Conservation (phyloP, 2,113 vertebrate species). For the Charadrius vociferus region DNA sequence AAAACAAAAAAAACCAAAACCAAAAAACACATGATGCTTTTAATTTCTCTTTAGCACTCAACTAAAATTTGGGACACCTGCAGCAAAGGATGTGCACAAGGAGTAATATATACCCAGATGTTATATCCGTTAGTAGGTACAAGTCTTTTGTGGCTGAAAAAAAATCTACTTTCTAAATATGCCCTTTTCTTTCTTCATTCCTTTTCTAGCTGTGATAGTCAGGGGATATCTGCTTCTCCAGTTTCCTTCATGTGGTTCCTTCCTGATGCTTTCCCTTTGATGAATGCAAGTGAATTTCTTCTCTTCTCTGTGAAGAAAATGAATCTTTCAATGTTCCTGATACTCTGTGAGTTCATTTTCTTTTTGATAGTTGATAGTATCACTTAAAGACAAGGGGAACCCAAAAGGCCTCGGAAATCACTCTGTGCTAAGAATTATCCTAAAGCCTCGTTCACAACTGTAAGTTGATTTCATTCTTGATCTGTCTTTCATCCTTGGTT, state of each 20-base stretch:
- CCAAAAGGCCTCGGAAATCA: not conserved
- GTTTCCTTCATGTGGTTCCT: not conserved
- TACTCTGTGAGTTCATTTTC: not conserved
- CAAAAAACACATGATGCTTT: not conserved
- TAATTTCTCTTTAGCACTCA: not conserved
- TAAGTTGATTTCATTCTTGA: not conserved
- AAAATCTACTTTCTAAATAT: not conserved
- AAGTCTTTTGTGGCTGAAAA: not conserved
- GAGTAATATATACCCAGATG: not conserved
- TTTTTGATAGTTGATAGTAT: not conserved
- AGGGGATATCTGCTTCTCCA: not conserved
- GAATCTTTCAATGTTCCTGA: not conserved
- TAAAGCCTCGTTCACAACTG: not conserved
- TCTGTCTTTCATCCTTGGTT: constrained; percentile 16
- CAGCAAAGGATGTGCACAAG: not conserved
- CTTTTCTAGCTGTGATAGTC: not conserved
- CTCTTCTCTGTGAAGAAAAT: not conserved
- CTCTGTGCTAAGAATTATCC: not conserved
- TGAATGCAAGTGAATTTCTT: not conserved
- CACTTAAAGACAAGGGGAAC: not conserved
- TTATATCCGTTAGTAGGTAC: not conserved
- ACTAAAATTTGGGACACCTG: not conserved
- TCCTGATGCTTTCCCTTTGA: not conserved
- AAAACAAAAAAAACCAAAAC: not conserved
- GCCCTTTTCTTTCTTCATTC: not conserved